Evolutionary conservation across 2,797 vertebrate genomes (phyloP).

Genomic region (Anas flavirostris): DNA sequence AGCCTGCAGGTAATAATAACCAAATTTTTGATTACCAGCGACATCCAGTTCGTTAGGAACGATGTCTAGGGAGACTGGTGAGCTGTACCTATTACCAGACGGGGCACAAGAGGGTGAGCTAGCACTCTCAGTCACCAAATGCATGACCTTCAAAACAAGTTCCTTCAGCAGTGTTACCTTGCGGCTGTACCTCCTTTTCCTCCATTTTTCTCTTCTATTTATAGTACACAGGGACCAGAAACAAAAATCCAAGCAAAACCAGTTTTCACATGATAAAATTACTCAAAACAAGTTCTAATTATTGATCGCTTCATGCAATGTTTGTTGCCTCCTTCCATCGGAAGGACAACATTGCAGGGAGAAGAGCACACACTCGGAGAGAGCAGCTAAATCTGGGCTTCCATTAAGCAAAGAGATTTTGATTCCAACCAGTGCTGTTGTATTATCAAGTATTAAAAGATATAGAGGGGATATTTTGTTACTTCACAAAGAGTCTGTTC

Average conservation of each 20-base stretch:
- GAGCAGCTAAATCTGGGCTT: neutral
- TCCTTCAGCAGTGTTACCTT: neutral
- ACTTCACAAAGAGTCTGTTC: neutral
- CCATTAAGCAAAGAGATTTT: neutral
- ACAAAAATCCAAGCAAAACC: neutral
- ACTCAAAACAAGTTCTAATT: neutral
- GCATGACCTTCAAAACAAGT: conserved; percentile 47
- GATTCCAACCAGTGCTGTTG: rapidly evolving
- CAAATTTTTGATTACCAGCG: neutral
- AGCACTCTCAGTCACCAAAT: neutral
- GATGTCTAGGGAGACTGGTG: neutral
- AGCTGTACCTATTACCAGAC: neutral
- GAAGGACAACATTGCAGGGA: neutral
- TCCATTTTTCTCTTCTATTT: neutral
- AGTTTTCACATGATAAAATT: neutral
- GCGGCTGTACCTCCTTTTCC: neutral
- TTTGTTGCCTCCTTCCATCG: neutral
- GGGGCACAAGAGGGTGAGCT: neutral
- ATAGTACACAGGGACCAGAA: neutral
- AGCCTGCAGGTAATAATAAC: neutral
- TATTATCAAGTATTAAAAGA: neutral
- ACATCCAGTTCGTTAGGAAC: neutral
- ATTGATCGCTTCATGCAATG: neutral
- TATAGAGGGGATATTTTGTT: no score
- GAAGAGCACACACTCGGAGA: neutral